phyloP scores from a whole-genome alignment of 2,113 vertebrate genomes.

The Panthera tigris region DNA sequence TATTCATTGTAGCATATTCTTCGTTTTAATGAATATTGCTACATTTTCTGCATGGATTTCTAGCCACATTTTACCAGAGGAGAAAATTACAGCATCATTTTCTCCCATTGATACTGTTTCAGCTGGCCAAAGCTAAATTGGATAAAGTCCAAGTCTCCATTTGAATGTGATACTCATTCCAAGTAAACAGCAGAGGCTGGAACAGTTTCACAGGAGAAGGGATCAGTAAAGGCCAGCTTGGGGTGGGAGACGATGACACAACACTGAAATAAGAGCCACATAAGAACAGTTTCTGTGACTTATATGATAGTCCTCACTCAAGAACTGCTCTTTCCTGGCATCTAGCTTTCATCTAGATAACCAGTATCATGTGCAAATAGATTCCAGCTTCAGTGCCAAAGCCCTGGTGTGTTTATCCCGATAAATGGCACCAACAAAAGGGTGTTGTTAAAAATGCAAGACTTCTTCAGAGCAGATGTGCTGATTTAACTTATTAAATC shows the following conservation, averaged over 20 bases:
- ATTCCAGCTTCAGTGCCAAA: not conserved
- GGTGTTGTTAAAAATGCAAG: not conserved
- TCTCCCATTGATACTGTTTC: constrained; percentile 66
- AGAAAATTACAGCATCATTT: constrained; percentile 72
- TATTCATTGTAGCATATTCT: constrained; percentile 49
- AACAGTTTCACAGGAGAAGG: not conserved
- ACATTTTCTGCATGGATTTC: constrained; percentile 67
- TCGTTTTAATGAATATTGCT: constrained; percentile 66
- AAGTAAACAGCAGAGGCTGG: constrained; percentile 31
- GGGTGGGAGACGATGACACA: not conserved
- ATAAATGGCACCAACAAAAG: not conserved
- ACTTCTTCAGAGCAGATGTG: not conserved
- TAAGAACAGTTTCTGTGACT: not conserved
- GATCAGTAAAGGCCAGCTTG: not conserved
- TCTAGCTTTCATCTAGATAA: not conserved
- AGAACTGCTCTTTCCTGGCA: not conserved
- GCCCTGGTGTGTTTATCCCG: not conserved
- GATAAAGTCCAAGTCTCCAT: constrained; percentile 50
- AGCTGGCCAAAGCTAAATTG: constrained; percentile 55
- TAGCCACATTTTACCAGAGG: constrained; percentile 52
- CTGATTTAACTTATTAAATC: not conserved
- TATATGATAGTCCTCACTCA: not conserved
- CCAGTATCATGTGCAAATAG: not conserved
- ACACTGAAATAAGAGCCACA: not conserved
- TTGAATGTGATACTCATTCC: constrained; percentile 31